Evolutionary conservation across 2,797 vertebrate species (phyloP).

Genomic region (Dromococcyx pavoninus): DNA sequence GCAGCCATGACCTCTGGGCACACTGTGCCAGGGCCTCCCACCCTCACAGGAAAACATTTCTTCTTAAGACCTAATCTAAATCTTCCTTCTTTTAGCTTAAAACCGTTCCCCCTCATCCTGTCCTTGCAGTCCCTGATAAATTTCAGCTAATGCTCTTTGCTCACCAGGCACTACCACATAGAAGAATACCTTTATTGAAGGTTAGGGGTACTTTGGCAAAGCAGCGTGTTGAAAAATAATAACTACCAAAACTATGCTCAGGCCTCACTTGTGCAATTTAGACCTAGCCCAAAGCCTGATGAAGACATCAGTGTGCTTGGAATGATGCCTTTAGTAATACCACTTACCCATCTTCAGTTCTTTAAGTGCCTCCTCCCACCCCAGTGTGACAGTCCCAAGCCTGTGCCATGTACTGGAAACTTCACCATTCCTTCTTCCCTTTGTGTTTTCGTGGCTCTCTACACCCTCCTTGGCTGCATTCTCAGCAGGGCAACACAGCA

Average conservation of each 20-base stretch:
- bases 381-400: no score
- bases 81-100: no score
- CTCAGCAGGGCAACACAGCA: background rate
- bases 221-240: background rate
- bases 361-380: background rate
- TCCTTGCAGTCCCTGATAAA: no score
- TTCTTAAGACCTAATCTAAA: no score
- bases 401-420: accelerated
- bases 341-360: background rate
- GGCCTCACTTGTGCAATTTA: background rate
- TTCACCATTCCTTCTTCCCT: background rate
- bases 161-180: background rate
- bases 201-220: background rate
- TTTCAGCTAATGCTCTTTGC: no score
- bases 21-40: no score
- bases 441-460: background rate
- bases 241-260: background rate
- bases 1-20: no score
- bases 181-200: background rate
- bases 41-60: no score
- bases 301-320: background rate
- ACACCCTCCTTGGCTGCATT: background rate
- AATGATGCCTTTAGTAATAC: background rate
- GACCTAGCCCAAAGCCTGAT: background rate
- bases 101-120: no score